phyloP scores from a whole-genome alignment of 2,888 invertebrate genomes.

The Trissolcus japonicus region DNA sequence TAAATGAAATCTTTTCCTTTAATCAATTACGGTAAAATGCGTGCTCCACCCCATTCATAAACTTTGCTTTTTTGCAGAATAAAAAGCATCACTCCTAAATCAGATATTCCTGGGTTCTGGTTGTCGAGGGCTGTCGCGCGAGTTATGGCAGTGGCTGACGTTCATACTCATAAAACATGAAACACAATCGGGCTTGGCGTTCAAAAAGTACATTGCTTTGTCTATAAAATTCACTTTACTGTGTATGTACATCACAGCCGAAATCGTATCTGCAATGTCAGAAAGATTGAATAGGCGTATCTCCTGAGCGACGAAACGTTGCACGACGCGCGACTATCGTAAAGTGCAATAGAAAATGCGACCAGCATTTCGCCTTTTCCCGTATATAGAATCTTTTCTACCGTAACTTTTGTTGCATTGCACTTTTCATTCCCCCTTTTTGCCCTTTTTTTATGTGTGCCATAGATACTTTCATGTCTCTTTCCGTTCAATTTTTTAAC shows the following conservation, averaged over 20 bases:
- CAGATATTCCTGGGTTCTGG: slow-evolving; percentile 10
- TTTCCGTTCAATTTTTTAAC: slow-evolving; percentile 25
- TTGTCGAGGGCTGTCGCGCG: slow-evolving; percentile 14
- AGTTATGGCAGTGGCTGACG: slow-evolving; percentile 8
- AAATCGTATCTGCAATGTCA: slow-evolving; percentile 35
- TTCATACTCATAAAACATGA: slow-evolving; percentile 40
- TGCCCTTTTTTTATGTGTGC: slow-evolving; percentile 15
- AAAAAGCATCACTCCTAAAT: slow-evolving; percentile 17
- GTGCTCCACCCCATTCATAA: no score
- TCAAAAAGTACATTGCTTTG: slow-evolving; percentile 44
- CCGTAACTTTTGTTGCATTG: neutral
- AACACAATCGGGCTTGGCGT: slow-evolving; percentile 26
- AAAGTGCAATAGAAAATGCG: slow-evolving; percentile 28
- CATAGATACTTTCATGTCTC: slow-evolving; percentile 16
- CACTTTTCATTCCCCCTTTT: slow-evolving; percentile 7
- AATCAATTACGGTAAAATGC: slow-evolving; percentile 15
- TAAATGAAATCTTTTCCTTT: neutral
- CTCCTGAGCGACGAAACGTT: slow-evolving; percentile 20
- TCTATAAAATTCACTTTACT: slow-evolving; percentile 45
- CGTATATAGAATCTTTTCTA: slow-evolving; percentile 9
- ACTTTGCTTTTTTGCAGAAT: neutral
- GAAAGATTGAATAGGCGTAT: slow-evolving; percentile 34
- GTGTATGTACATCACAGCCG: slow-evolving; percentile 18
- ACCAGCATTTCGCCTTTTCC: slow-evolving; percentile 5
- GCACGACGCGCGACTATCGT: slow-evolving; percentile 17